Evolutionary conservation across 2,888 invertebrate species (phyloP), one percentile per base, ranked within the genome.

Genomic region (Schizaphis graminum): DNA sequence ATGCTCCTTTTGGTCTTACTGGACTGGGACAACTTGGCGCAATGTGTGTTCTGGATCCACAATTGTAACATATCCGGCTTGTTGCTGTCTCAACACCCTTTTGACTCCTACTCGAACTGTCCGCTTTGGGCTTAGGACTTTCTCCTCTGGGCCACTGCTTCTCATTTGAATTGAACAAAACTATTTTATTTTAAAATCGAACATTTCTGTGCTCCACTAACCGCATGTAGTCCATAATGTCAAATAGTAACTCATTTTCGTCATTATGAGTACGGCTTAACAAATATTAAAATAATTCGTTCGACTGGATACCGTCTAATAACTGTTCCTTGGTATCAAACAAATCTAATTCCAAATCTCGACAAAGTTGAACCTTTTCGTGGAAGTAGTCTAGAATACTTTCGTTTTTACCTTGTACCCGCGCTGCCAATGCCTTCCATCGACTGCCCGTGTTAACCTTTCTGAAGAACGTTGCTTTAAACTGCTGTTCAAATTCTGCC

Each of bases 261-360:
- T 13, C 7, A 44, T 41, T 61, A 44, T 89, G 61, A 0, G 57
- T 21, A 13, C 89, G 35, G 10, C 57, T 89, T 5, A 89, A 28
- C 44, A 89, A 89, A n/a, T 89, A 11, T 7, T 89, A 57, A 26
- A 89, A 89, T 41, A 89, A 89, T 5, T 88, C 56, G 8, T 88
- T 56, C 8, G 88, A 88, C 88, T 88, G 88, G 3, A 88, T 44
- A 4, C 89, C 89, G 3, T 89, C 89, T 11, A 89, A 41, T 4
- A 89, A 28, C 10, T 89, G 61, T 28, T 89, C 61, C 5, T 89
- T 89, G 0, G 89, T 89, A 53, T 89, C 13, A 41, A 41, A 35
- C 0, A 89, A 28, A 57, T 26, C 57, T 28, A 89, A 61, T 3
- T 89, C 61, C 5, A 89, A 24, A 44, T 89, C 89, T 26, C 44